A percentile compares a stretch with the other conserved stretches of the same genome.
phyloP scores from a whole-genome alignment of 2,888 invertebrate genomes.

The Amblyjoppa fuscipennis region DNA sequence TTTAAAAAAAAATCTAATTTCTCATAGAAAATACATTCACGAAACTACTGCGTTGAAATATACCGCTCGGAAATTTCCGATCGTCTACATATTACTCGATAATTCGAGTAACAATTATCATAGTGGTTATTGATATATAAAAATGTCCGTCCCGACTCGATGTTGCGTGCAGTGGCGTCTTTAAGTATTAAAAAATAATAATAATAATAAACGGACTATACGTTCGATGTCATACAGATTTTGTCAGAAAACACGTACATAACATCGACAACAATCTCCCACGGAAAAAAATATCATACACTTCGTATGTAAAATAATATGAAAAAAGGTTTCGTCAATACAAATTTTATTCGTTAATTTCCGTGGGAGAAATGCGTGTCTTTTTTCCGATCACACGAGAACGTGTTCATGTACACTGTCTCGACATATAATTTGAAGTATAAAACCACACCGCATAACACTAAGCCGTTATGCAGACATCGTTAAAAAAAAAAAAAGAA shows the following conservation, averaged over 20 bases:
- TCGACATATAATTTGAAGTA: slow-evolving; percentile 16
- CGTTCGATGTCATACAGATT: slow-evolving; percentile 65
- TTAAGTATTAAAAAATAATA: slow-evolving; percentile 48
- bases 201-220: slow-evolving; percentile 59
- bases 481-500: slow-evolving; percentile 5
- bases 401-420: slow-evolving; percentile 21
- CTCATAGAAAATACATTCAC: background rate
- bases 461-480: slow-evolving; percentile 18
- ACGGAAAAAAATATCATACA: slow-evolving; percentile 11
- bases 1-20: slow-evolving; percentile 51
- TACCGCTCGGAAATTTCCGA: background rate
- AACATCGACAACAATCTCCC: slow-evolving; percentile 33
- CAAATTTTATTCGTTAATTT: background rate
- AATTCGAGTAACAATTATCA: slow-evolving; percentile 37
- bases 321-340: background rate
- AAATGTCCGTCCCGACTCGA: slow-evolving; percentile 80
- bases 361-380: slow-evolving; percentile 21
- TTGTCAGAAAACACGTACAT: slow-evolving; percentile 48
- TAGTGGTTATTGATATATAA: slow-evolving; percentile 50
- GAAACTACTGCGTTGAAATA: background rate
- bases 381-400: slow-evolving; percentile 25
- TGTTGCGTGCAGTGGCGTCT: slow-evolving; percentile 79
- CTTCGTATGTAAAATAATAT: background rate
- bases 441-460: background rate
- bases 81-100: slow-evolving; percentile 21